Percentiles rank a stretch among this genome's conserved stretches.
These are phyloP conservation scores for Ypsolopha sequella DNA, from an alignment of 2,888 invertebrate species.

Conservation along the genomic window DNA sequence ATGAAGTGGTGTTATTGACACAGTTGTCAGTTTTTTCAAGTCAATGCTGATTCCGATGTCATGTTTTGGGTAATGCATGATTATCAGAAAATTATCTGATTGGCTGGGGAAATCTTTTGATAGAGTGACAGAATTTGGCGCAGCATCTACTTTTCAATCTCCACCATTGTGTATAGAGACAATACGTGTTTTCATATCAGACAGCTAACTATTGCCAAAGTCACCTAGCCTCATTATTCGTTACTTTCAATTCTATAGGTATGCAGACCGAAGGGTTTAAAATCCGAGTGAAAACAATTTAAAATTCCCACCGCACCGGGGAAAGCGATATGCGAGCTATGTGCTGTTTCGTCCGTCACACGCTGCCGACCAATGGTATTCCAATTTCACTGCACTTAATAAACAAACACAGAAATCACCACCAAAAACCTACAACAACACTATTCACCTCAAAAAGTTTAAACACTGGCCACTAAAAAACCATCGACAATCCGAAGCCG, in stretches of 20 bases:
- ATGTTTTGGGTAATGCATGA: no score
- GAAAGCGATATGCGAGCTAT: constrained; percentile 1
- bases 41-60: no score
- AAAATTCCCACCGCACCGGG: neutral
- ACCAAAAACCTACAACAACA: neutral
- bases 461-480: constrained; percentile 1
- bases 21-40: no score
- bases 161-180: no score
- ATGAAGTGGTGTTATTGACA: no score
- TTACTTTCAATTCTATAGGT: no score
- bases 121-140: no score
- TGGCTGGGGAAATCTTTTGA: no score
- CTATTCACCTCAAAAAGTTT: neutral
- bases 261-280: neutral
- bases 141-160: no score
- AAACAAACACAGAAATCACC: neutral
- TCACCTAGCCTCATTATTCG: neutral
- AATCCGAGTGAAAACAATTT: neutral
- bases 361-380: neutral
- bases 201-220: neutral
- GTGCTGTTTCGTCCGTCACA: neutral
- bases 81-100: no score
- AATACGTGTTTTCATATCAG: no score
- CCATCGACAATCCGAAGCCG: neutral
- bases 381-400: neutral